A percentile compares a stretch with the other conserved stretches of the same genome.
Conservation (phyloP, 2,888 invertebrate species). For the Eupeodes luniger region DNA sequence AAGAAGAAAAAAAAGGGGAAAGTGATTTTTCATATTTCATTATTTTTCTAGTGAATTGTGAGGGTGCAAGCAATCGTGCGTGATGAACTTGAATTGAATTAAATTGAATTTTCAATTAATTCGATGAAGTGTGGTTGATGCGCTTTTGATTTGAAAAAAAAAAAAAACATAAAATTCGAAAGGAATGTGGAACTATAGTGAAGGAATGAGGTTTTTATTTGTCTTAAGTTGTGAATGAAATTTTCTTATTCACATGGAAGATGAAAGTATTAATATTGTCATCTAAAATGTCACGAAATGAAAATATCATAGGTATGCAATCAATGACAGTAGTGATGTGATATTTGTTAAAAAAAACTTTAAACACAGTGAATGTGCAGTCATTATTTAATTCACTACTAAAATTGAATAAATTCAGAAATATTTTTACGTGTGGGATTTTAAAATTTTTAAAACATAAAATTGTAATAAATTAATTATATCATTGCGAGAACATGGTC, state of each 20-base stretch:
- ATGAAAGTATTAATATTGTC: background rate
- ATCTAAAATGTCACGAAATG: background rate
- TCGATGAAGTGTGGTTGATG: conserved; percentile 24
- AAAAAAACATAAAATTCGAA: background rate
- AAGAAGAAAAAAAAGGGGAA: conserved; percentile 42
- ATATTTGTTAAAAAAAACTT: background rate
- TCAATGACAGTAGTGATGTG: background rate
- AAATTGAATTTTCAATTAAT: conserved; percentile 39
- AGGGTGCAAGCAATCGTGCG: conserved; percentile 53
- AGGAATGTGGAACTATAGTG: conserved; percentile 4
- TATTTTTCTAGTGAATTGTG: conserved; percentile 9
- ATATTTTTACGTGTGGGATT: too few species aligned
- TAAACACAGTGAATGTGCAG: too few species aligned
- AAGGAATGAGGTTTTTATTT: background rate
- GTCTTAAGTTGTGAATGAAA: background rate
- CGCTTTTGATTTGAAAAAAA: background rate
- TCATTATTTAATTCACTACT: too few species aligned
- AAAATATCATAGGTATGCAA: background rate
- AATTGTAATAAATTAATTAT: too few species aligned
- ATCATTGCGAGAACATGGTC: too few species aligned
- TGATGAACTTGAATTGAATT: conserved; percentile 56
- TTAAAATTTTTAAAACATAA: too few species aligned
- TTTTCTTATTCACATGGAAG: background rate
- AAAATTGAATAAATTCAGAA: too few species aligned
- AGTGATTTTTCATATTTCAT: conserved; percentile 39